phyloP scores from a whole-genome alignment of 1,140 invertebrate species.

The Neodiprion pinetum region DNA sequence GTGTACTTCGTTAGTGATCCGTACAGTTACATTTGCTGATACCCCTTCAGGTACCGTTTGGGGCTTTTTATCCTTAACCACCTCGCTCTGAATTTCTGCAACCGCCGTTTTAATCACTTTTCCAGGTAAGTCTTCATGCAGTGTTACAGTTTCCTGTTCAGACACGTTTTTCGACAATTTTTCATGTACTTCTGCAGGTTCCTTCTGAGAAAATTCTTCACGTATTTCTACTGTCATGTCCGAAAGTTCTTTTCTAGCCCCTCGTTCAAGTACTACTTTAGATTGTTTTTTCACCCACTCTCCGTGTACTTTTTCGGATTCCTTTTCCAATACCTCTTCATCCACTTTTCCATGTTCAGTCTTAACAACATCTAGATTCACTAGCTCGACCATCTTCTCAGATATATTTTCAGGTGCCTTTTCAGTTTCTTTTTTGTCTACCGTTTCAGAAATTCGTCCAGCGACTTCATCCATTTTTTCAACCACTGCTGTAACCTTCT shows the following conservation, averaged over 20 bases:
- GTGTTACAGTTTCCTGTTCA: neutral
- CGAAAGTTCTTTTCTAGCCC: neutral
- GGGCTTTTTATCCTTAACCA: neutral
- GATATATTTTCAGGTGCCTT: neutral
- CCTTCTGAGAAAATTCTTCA: neutral
- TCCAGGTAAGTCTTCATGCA: neutral
- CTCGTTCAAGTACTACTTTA: neutral
- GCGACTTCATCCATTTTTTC: conserved; percentile 13
- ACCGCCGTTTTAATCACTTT: neutral
- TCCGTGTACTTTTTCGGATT: neutral
- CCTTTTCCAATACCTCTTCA: conserved; percentile 14
- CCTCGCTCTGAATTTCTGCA: neutral
- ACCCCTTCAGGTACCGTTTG: neutral
- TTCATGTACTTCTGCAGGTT: neutral
- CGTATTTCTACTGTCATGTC: neutral
- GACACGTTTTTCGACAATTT: neutral
- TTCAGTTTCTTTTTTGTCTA: neutral
- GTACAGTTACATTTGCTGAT: neutral
- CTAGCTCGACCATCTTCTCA: neutral
- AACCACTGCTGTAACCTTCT: conserved; percentile 26
- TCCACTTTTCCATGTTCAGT: neutral
- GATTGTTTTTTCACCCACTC: neutral
- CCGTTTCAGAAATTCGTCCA: neutral
- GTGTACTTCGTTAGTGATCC: neutral
- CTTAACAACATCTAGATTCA: neutral